These are phyloP conservation scores for Corynorhinus townsendii DNA, from an alignment of 2,113 vertebrate genomes.

Conservation along the genomic window DNA sequence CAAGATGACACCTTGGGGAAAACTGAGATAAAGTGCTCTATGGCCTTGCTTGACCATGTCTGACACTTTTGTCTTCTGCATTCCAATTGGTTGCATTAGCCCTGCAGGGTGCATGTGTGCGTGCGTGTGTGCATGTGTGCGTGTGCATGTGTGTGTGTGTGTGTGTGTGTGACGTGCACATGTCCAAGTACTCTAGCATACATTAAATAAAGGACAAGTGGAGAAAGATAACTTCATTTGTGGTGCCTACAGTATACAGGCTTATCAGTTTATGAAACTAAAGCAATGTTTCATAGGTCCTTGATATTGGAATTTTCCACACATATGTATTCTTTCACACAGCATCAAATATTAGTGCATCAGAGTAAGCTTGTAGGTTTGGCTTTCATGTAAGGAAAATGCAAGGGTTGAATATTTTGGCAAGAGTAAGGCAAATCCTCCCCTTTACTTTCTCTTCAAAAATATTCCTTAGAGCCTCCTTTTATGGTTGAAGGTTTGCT, in stretches of 20 bases:
- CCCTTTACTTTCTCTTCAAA: conserved; percentile 30
- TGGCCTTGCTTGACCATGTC: background rate
- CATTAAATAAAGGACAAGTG: background rate
- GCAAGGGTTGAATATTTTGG: background rate
- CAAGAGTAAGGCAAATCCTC: conserved; percentile 2
- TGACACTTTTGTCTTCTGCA: background rate
- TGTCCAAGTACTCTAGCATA: background rate
- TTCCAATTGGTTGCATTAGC: background rate
- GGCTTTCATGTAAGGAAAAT: background rate
- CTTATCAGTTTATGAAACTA: background rate
- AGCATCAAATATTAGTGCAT: background rate
- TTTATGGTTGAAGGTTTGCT: conserved; percentile 48
- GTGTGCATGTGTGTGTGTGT: background rate
- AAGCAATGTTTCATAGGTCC: background rate
- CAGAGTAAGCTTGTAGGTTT: conserved; percentile 32
- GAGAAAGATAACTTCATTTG: background rate
- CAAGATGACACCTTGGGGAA: background rate
- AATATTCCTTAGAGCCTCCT: conserved; percentile 46
- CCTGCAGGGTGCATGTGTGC: background rate
- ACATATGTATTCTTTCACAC: background rate
- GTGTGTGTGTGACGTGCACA: no score
- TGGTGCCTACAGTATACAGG: background rate
- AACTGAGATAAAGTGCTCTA: background rate
- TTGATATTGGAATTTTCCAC: background rate
- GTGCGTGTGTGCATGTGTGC: background rate